These are phyloP conservation scores for Ariopsis seemanni DNA, from an alignment of 2,113 vertebrate species.

Conservation along the genomic window DNA sequence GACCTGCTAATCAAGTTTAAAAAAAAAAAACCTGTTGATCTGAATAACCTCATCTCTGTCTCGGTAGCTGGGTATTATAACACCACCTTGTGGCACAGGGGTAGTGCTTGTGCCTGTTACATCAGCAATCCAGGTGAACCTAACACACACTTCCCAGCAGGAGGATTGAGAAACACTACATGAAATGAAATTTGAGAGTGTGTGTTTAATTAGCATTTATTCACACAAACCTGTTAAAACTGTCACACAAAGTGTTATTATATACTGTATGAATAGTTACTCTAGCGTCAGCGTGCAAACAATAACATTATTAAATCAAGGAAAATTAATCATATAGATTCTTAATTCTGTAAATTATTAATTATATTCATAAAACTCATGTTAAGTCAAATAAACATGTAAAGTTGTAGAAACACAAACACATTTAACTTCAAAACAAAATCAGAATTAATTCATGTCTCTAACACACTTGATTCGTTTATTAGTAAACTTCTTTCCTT, in stretches of 20 bases:
- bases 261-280: conserved; percentile 9
- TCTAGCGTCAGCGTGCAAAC: conserved; percentile 16
- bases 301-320: conserved; percentile 24
- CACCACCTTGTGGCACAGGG: no score
- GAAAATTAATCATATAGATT: background rate
- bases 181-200: background rate
- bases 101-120: no score
- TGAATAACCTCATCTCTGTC: no score
- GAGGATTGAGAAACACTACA: no score
- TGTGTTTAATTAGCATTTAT: conserved; percentile 64
- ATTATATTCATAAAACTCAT: conserved; percentile 2
- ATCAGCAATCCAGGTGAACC: no score
- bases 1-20: no score
- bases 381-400: conserved; percentile 3
- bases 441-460: background rate
- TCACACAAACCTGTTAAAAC: conserved; percentile 73
- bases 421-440: background rate
- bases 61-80: no score
- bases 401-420: background rate
- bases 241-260: conserved; percentile 43
- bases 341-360: background rate
- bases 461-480: background rate
- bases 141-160: no score
- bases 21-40: no score
- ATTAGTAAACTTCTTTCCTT: conserved; percentile 16